Evolutionary conservation across 2,797 vertebrate genomes (phyloP).

Genomic region (Vireo griseus): DNA sequence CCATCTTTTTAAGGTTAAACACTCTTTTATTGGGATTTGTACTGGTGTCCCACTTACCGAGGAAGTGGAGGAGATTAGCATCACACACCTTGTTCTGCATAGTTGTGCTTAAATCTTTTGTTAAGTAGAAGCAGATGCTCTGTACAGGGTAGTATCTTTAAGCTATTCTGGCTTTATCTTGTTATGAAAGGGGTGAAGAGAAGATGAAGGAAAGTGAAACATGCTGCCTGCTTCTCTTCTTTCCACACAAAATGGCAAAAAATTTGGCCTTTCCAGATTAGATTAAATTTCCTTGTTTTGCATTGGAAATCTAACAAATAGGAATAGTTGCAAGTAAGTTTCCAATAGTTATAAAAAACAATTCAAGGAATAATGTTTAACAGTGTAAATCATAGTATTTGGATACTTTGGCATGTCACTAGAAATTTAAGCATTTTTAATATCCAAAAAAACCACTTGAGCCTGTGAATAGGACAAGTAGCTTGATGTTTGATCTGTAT

Average conservation of each 20-base stretch:
- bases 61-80: neutral
- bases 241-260: neutral
- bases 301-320: neutral
- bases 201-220: neutral
- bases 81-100: neutral
- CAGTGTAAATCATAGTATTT: neutral
- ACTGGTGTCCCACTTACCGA: accelerated
- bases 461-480: neutral
- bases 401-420: neutral
- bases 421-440: neutral
- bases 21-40: neutral
- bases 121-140: neutral
- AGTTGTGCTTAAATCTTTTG: accelerated
- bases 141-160: neutral
- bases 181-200: neutral
- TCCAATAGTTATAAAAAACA: neutral
- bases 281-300: neutral
- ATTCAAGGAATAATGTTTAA: neutral
- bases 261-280: neutral
- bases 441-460: neutral
- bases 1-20: neutral
- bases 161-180: neutral
- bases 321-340: neutral
- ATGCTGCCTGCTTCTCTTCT: neutral
- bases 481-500: neutral